Evolutionary conservation across 2,797 vertebrate genomes (phyloP), one percentile per base, ranked within the genome.

Genomic region (Tragelaphus oryx): DNA sequence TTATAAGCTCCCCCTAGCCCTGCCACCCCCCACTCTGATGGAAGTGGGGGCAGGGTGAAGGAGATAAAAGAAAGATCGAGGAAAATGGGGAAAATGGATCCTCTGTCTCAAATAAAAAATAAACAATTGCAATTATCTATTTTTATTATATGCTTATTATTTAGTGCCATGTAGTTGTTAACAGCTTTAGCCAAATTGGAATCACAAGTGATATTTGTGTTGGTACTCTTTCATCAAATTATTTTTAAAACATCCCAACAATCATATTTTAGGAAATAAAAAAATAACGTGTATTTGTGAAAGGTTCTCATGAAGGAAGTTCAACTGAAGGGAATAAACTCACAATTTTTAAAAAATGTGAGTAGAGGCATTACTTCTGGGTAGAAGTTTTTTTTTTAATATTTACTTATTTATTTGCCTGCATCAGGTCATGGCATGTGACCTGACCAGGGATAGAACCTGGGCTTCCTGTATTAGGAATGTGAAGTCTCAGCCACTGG

Each of bases 241-340:
- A 81, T 48, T 95, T 81, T 95, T 81, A 74, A 83, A 89, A 74
- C 59, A 81, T 93, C 54, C 52, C 91, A 87, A 82, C 80, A 80
- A 57, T 75, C 48, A 30, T 89, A 84, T 81, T 91, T 79, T 44
- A 59, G 50, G 46, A 9, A 68, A 96, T 74, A 91, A 83, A 94
- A 80, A 96, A 78, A 62, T 41, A 89, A 46, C 24, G 8, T 30
- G 28, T 30, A 4, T 90, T 74, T 59, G 76, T 86, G 89, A 87
- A 95, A 97, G 44, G 75, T 48, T 97, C 96, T 91, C 68, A 33
- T 75, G 97, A 92, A 98, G 95, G 74, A 65, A 48, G 90, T 95
- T 86, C 52, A 94, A 95, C 41, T 16, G 11, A 92, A 96, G 96
- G 82, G 50, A 97, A 94, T 8, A 86, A 97, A 75, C 12, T 65